Base-by-base conservation (phyloP, 2,888 invertebrate genomes). In the Xylota sylvarum region DNA sequence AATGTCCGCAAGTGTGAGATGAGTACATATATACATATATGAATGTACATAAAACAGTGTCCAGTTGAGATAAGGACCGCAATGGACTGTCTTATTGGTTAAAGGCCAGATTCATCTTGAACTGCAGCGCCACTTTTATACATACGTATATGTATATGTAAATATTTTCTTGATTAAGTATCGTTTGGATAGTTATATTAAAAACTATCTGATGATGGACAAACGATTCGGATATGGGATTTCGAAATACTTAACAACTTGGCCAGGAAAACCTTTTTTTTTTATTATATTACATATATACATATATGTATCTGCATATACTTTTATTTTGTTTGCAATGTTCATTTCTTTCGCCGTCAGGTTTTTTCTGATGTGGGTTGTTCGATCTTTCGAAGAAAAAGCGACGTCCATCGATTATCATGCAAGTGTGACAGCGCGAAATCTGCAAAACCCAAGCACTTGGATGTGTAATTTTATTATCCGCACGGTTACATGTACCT, bases 391-490 rank as follows among this genome's bases (percentile, higher is more conserved):
- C 14, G 27, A 69, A 37, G 55, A 56, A 67, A 77, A 67, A 69
- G 67, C 48, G 30, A 14, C 50, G 62, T 43, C 62, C 73, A 73
- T 58, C 30, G 65, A 84, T 67, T 74, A 79, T 73, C 79, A 56
- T 55, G 55, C 79, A 84, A 79, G 73, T 79, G 83, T 80, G 80
- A 80, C 69, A 80, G 73, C 64, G 84, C 62, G 40, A 76, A 80
- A 70, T 65, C 43, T 70, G 64, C 30, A 78, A 70, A 74, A 84
- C 58, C 17, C 43, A 46, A 14, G 12, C 60, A 62, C 70, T 70
- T 60, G 65, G 17, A 52, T 56, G 62, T 70, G 52, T 78, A 46
- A 78, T 70, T 70, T 62, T 62, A 52, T 55, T 78, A 70, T 60
- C 69, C 77, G 32, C 77, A 23, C 58, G 69, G 43, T 40, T 60